A percentile compares a stretch with the other conserved stretches of the same genome.
Evolutionary conservation across 1,140 invertebrate species (phyloP).

Genomic region (Ips typographus): DNA sequence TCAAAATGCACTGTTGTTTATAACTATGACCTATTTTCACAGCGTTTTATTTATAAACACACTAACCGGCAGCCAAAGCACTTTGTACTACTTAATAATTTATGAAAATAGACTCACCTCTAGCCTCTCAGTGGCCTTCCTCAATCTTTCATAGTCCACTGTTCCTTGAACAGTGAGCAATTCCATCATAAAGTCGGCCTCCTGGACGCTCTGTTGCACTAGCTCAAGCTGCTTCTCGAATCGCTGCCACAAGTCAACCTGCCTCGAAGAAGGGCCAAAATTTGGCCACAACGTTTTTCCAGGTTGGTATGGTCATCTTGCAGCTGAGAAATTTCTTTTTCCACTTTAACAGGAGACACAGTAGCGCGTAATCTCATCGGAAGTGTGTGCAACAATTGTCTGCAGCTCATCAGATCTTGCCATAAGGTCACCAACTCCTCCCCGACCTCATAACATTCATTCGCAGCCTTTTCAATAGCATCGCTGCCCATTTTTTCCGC

Average conservation of each 20-base stretch:
- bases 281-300: slow-evolving; percentile 66
- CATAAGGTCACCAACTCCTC: slow-evolving; percentile 68
- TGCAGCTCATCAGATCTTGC: slow-evolving; percentile 72
- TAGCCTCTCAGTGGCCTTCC: slow-evolving; percentile 76
- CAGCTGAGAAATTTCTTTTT: slow-evolving; percentile 71
- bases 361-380: slow-evolving; percentile 70
- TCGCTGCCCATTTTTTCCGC: slow-evolving; percentile 71
- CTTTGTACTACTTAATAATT: neutral
- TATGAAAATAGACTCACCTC: slow-evolving; percentile 62
- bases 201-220: slow-evolving; percentile 76
- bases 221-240: slow-evolving; percentile 74
- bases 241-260: slow-evolving; percentile 69
- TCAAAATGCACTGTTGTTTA: too few relatives aligned
- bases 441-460: slow-evolving; percentile 65
- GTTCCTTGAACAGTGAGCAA: slow-evolving; percentile 75
- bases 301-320: slow-evolving; percentile 71
- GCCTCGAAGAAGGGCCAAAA: slow-evolving; percentile 64
- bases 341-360: slow-evolving; percentile 71
- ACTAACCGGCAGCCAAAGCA: too few relatives aligned
- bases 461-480: slow-evolving; percentile 66
- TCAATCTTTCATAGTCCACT: slow-evolving; percentile 76
- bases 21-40: too few relatives aligned
- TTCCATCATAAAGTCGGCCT: slow-evolving; percentile 84
- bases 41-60: too few relatives aligned
- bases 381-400: slow-evolving; percentile 73